Conservation (phyloP, 1,140 invertebrate genomes). For the Polypedilum pembai region DNA sequence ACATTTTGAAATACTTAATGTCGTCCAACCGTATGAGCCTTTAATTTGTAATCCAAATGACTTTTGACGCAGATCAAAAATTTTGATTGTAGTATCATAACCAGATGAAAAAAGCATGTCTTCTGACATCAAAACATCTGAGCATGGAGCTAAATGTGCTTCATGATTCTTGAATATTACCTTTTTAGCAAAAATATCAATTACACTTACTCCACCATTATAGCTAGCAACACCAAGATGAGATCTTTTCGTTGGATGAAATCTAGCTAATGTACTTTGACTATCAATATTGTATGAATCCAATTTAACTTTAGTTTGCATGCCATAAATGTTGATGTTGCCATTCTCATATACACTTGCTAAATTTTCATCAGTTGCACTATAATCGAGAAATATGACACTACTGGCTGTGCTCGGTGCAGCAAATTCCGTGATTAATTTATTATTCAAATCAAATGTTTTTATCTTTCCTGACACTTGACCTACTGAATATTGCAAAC, state of each 20-base stretch:
- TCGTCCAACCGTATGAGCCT: conserved; percentile 37
- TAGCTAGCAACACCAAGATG: conserved; percentile 38
- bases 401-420: conserved; percentile 9
- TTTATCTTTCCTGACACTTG: background rate
- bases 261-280: conserved; percentile 40
- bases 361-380: conserved; percentile 40
- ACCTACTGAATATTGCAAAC: background rate
- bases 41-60: conserved; percentile 33
- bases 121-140: conserved; percentile 39
- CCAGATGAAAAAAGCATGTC: conserved; percentile 39
- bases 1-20: conserved; percentile 38
- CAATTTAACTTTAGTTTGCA: conserved; percentile 38
- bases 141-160: conserved; percentile 39
- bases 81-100: conserved; percentile 41
- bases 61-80: conserved; percentile 40
- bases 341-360: conserved; percentile 39
- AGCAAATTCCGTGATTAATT: background rate
- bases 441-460: background rate
- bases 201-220: conserved; percentile 37
- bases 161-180: conserved; percentile 36
- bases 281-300: conserved; percentile 38
- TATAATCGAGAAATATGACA: conserved; percentile 40
- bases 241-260: conserved; percentile 40
- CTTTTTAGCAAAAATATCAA: conserved; percentile 38
- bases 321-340: conserved; percentile 39